These are phyloP conservation scores for Salvelinus namaycush DNA, from an alignment of 2,113 vertebrate genomes.

Conservation along the genomic window DNA sequence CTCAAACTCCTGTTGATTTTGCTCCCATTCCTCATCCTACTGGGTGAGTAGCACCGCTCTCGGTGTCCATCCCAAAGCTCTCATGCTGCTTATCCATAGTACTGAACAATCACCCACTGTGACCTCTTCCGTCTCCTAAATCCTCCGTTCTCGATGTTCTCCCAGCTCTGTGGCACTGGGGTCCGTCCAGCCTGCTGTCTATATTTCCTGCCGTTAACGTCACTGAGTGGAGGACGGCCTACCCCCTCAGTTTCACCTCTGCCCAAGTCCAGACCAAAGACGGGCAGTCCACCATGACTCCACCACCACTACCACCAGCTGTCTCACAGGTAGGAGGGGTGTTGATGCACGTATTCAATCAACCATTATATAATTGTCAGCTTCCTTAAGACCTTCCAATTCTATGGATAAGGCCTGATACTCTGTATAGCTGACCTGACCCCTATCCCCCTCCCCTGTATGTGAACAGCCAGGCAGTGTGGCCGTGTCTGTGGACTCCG, in stretches of 20 bases:
- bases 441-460: not conserved
- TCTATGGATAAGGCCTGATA: no score
- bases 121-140: no score
- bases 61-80: not conserved
- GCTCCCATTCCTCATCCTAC: slow-evolving; percentile 77
- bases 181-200: slow-evolving; percentile 59
- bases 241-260: not conserved
- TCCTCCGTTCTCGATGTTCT: not conserved
- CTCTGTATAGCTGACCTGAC: not conserved
- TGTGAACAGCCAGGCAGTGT: not conserved
- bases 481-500: slow-evolving; percentile 32
- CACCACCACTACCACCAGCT: not conserved
- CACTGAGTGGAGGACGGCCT: slow-evolving; percentile 32
- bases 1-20: slow-evolving; percentile 75
- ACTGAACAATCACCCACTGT: no score
- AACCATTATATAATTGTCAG: no score
- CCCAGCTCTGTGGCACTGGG: slow-evolving; percentile 75
- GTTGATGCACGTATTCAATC: not conserved
- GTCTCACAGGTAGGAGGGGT: slow-evolving; percentile 27
- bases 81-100: not conserved
- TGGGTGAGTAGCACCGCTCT: slow-evolving; percentile 73
- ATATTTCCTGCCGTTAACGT: slow-evolving; percentile 67
- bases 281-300: slow-evolving; percentile 24
- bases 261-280: not conserved
- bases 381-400: no score